Percentiles rank a stretch among this genome's conserved stretches.
These are phyloP conservation scores for Syngnathus floridae DNA, from an alignment of 2,113 vertebrate species.

Conservation along the genomic window DNA sequence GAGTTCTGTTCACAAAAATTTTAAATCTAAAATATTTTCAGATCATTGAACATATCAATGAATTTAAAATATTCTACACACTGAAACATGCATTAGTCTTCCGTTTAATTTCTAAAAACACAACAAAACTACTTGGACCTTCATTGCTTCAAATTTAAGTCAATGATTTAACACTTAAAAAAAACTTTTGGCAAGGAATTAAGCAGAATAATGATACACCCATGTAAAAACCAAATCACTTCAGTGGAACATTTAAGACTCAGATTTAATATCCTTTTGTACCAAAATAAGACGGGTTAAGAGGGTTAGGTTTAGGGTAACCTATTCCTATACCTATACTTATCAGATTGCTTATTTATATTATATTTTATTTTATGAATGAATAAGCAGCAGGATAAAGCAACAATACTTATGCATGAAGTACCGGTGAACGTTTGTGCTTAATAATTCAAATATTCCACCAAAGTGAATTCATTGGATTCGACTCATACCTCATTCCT, in stretches of 20 bases:
- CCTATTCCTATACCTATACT: too few relatives aligned
- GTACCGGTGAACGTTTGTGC: not conserved
- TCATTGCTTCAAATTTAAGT: constrained; percentile 69
- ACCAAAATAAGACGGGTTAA: not conserved
- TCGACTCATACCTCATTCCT: constrained; percentile 44
- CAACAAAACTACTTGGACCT: constrained; percentile 64
- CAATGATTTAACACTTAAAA: constrained; percentile 69
- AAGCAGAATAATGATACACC: constrained; percentile 52
- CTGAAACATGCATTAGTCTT: constrained; percentile 41
- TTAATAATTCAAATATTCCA: constrained; percentile 37
- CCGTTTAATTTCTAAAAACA: constrained; percentile 56
- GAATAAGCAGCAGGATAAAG: constrained; percentile 22
- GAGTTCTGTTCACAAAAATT: constrained; percentile 3
- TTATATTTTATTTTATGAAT: not conserved
- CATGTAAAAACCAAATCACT: constrained; percentile 47
- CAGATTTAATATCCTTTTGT: not conserved
- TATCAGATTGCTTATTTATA: not conserved
- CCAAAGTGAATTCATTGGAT: constrained; percentile 33
- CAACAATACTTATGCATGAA: constrained; percentile 13
- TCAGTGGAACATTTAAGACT: constrained; percentile 44
- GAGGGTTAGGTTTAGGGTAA: too few relatives aligned
- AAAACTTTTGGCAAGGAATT: constrained; percentile 57
- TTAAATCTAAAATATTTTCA: too few relatives aligned
- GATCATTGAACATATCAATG: not conserved
- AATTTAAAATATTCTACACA: constrained; percentile 25